Evolutionary conservation across 2,888 invertebrate genomes (phyloP), one percentile per base, ranked within the genome.

Genomic region (Patella pellucida): DNA sequence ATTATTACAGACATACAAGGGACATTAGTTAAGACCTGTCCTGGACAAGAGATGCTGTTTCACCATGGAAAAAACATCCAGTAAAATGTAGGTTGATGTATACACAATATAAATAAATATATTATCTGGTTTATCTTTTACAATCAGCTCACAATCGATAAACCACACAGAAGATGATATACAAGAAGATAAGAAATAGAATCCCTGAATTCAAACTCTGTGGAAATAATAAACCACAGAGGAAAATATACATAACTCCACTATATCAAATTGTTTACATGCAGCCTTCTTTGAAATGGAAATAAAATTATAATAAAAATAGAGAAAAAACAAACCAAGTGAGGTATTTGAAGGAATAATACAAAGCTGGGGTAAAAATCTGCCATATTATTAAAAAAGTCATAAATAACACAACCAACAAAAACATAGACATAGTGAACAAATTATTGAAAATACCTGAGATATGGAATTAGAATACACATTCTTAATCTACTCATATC

Each of bases 341-440:
- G 62, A 62, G 62, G 62, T 62, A 62, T 62, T 62, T 23, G n/a
- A 62, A 62, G 62, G n/a, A 23, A 62, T 62, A 62, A 62, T 62
- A 23, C 62, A n/a, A 62, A 62, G 23, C 62, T 62, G 23, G 23
- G 19, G 62, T 62, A 62, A 62, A 62, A 62, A 62, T 23, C 62
- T 23, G 62, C 3, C 19, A 19, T 23, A 23, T 23, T 62, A 62
- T 19, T 62, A 62, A 62, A 62, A 9, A 62, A 62, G 14, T 23
- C 62, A 62, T 23, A 62, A 62, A 19, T 23, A 62, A 62, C 62
- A 62, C 62, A 62, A 62, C 62, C 62, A 62, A 62, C 23, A 62
- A 62, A 62, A 56, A 56, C n/a, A 62, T 14, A 23, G 62, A 56
- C n/a, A 62, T 14, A 23, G 62, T 62, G 62, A 62, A 62, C 62